Evolutionary conservation across 2,113 vertebrate genomes (phyloP), one percentile per base, ranked within the genome.

Genomic region (Albula goreensis): DNA sequence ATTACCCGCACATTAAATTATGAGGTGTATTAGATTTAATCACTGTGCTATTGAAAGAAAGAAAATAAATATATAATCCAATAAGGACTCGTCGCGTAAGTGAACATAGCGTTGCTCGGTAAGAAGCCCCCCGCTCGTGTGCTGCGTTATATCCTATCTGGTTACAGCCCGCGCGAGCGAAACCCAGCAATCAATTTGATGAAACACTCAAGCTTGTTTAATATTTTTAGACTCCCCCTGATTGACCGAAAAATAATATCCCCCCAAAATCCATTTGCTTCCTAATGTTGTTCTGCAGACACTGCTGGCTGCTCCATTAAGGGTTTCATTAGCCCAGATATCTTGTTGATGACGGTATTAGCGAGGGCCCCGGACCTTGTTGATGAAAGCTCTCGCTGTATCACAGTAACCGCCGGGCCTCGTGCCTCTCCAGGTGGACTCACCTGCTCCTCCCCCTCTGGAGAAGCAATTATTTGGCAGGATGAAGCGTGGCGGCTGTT

Each of bases 381-480:
- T 88, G 88, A 89, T 79, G 85, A 92, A 91, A 94, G 81, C 89
- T 86, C 93, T 85, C 89, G 90, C 85, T 88, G 82, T 90, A 90
- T 93, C 91, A 89, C 60, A 85, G 90, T 91, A 93, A 93, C 92
- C 82, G 85, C 85, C 82, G 86, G 84, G 86, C 81, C 83, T 41
- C 31, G 31, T 41, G 83, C 85, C 83, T 93, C 94, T 96, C 86
- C 12, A 90, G 93, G 91, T 95, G 87, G 17, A 86, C 63, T 91
- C 90, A 92, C 89, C 93, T 94, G 78, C 83, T 90, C 90, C 77
- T 91, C 95, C 31, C 31, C 31, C 97, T 95, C 96, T 82, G 50
- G 95, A 95, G 97, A 93, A 85, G 89, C 93, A 96, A 96, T 97
- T 97, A 96, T 89, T 93, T 89, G 70, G 78, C 88, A 89, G 91